A percentile compares a stretch with the other conserved stretches of the same genome.
Conservation (phyloP, 1,140 invertebrate genomes). For the Zaprionus kolodkinae region DNA sequence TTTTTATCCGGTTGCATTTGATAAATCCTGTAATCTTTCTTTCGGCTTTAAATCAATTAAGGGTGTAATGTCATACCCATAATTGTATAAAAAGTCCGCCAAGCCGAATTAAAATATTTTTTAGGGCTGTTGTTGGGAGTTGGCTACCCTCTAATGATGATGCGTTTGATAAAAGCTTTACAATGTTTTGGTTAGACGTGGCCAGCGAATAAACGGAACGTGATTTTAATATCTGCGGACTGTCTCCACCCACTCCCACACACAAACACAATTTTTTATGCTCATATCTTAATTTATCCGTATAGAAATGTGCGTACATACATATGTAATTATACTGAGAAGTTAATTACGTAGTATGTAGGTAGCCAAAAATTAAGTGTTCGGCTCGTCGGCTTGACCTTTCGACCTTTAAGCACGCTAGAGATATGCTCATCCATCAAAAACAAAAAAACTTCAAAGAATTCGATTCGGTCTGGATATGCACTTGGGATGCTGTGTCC, state of each 20-base stretch:
- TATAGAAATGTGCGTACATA: background rate
- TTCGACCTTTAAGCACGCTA: slow-evolving; percentile 26
- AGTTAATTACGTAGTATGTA: background rate
- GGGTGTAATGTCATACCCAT: background rate
- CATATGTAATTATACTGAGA: background rate
- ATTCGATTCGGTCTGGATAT: slow-evolving; percentile 28
- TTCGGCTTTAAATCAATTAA: background rate
- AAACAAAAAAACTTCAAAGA: slow-evolving; percentile 59
- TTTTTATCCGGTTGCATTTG: background rate
- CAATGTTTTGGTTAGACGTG: slow-evolving; percentile 54
- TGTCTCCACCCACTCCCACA: slow-evolving; percentile 28
- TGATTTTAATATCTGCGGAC: slow-evolving; percentile 62
- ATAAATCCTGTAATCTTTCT: background rate
- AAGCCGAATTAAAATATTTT: slow-evolving; percentile 8
- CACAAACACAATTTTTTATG: too few relatives aligned
- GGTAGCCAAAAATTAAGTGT: slow-evolving; percentile 34
- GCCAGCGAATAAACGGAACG: slow-evolving; percentile 45
- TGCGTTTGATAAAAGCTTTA: slow-evolving; percentile 74
- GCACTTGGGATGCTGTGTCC: slow-evolving; percentile 35
- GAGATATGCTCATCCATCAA: slow-evolving; percentile 39
- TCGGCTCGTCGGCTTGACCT: slow-evolving; percentile 6
- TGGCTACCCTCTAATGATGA: slow-evolving; percentile 57
- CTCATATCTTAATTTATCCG: too few relatives aligned
- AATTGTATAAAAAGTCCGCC: slow-evolving; percentile 10
- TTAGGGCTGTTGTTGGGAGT: slow-evolving; percentile 43